Evolutionary conservation across 92 coral and sea anemone genomes (phyloP), one percentile per base, ranked within the genome.

Genomic region (Plumapathes pennacea): DNA sequence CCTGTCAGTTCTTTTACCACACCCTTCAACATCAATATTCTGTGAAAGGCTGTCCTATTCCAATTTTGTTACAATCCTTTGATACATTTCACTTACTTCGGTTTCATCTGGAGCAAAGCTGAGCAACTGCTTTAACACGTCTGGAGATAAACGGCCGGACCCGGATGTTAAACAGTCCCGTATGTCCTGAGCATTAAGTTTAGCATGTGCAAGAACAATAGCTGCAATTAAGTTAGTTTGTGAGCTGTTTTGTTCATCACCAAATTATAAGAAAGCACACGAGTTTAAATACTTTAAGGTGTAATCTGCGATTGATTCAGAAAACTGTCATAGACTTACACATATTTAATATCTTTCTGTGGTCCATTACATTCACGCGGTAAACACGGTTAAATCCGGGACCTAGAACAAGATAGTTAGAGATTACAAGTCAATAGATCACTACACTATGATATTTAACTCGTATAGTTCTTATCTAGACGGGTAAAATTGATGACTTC

Each of bases 271-370:
- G 13, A 8, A 8, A 18, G 21, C 10, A 6, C 17, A 7, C 8
- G 8, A 44, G 7, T 44, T 19, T 23, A 1, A 15, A 17, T 9
- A 10, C 26, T 60, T 20, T 25, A 18, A 3, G 32, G 43, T 31
- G 19, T 10, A 19, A 4, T 25, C 8, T 26, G 19, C 22, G 5
- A 3, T 0, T 10, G 4, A n/a, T 5, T 38, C 2, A 9, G 22
- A 10, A 7, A 13, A 17, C n/a, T n/a, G n/a, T n/a, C n/a, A n/a
- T n/a, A n/a, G n/a, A 85, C 91, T 85, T 80, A 85, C 91, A 80
- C 11, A 85, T 74, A 19, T 85, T 85, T 33, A 85, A 69, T 31
- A 66, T 67, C 43, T 85, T 85, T 54, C 68, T 85, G 23, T 77
- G 67, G 25, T 62, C 72, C 70, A 85, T 38, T 11, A 83, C 62